Percentiles rank a stretch among this genome's conserved stretches.
Evolutionary conservation across 1,140 invertebrate genomes (phyloP).

Genomic region (Drosophila subpulchrella): DNA sequence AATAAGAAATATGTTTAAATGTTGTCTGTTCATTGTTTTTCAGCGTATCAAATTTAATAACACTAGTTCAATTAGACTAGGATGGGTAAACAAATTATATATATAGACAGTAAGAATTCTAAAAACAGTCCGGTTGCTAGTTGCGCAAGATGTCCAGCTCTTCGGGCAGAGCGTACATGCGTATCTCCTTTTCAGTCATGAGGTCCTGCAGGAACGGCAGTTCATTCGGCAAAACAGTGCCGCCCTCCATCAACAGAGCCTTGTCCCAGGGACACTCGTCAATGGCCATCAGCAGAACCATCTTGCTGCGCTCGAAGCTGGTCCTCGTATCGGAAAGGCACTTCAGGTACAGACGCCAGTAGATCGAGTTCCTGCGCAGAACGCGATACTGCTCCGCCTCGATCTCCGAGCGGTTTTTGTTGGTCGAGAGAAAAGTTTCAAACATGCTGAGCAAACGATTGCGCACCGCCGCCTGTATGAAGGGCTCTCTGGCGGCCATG

Average conservation of each 20-base stretch:
- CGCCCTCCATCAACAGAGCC: conserved; percentile 86
- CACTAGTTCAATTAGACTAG: background rate
- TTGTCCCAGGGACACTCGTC: conserved; percentile 90
- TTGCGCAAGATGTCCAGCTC: conserved; percentile 88
- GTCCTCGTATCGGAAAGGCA: conserved; percentile 58
- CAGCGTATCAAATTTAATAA: background rate
- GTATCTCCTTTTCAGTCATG: conserved; percentile 89
- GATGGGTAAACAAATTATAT: background rate
- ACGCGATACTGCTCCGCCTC: conserved; percentile 46
- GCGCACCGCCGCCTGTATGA: conserved; percentile 36
- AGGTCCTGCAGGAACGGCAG: conserved; percentile 88
- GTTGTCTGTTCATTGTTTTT: background rate
- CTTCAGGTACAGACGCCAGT: conserved; percentile 78
- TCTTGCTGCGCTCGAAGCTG: conserved; percentile 75
- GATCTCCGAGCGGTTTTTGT: conserved; percentile 31
- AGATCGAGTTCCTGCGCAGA: conserved; percentile 68
- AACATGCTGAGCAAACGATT: conserved; percentile 77
- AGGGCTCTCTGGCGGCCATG: background rate
- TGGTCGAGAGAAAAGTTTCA: conserved; percentile 57
- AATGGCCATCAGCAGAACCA: conserved; percentile 85
- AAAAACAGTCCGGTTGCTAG: background rate
- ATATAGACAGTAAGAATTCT: background rate
- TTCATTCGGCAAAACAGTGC: conserved; percentile 85
- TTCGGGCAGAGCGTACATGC: conserved; percentile 89
- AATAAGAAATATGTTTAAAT: background rate